These are phyloP conservation scores for Philantomba maxwellii DNA, from an alignment of 2,113 vertebrate species.

Conservation along the genomic window DNA sequence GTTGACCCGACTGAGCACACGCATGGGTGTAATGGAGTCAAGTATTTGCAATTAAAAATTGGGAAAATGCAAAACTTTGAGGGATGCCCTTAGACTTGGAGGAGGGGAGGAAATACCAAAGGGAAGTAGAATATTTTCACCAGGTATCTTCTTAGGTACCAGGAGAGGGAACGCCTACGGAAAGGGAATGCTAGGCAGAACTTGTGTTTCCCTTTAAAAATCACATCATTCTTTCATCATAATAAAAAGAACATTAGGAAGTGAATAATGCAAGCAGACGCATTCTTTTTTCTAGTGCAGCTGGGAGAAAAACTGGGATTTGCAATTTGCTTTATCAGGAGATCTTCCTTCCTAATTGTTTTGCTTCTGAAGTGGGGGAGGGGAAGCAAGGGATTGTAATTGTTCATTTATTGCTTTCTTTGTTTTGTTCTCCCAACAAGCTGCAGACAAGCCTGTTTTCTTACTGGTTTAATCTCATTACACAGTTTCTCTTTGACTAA, in stretches of 20 bases:
- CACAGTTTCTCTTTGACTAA: slow-evolving; percentile 67
- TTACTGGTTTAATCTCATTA: slow-evolving; percentile 75
- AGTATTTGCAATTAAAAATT: not conserved
- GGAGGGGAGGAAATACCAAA: not conserved
- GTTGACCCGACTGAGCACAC: not conserved
- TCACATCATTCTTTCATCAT: not conserved
- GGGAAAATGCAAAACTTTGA: not conserved
- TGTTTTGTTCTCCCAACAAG: slow-evolving; percentile 34
- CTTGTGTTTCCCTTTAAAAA: not conserved
- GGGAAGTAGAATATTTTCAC: not conserved
- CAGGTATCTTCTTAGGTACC: not conserved
- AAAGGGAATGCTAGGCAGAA: not conserved
- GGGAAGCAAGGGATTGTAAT: not conserved
- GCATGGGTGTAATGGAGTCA: not conserved
- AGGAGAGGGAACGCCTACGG: not conserved
- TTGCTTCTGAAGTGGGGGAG: not conserved
- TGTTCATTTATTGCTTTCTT: slow-evolving; percentile 48
- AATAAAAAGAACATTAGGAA: slow-evolving; percentile 19
- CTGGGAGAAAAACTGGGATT: not conserved
- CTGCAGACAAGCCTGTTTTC: slow-evolving; percentile 44
- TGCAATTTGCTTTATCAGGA: not conserved
- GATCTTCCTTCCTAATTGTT: slow-evolving; percentile 42
- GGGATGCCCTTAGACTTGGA: not conserved
- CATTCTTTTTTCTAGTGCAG: not conserved
- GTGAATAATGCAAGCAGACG: not conserved